Evolutionary conservation across 2,888 invertebrate genomes (phyloP), one percentile per base, ranked within the genome.

Genomic region (Hirtodrosophila alboralis): DNA sequence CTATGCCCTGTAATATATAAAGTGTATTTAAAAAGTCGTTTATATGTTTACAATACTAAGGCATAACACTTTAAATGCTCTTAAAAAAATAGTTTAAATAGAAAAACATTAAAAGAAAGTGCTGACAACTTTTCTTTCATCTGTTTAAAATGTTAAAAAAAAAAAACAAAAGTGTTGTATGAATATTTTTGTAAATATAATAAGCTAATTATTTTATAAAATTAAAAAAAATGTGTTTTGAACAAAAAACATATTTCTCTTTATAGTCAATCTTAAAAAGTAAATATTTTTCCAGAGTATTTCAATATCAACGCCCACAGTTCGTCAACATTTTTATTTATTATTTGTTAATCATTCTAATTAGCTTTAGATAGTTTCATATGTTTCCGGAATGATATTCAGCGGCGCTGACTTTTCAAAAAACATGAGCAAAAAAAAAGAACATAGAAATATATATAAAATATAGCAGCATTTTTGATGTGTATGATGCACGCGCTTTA

Each of bases 361-460:
- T 84, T 77, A 53, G 47, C 53, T 58, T 45, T 61, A 37, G 63
- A 74, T 79, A 66, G 76, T 60, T 65, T 48, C 52, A 37, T 56
- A 44, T 54, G 40, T 69, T 80, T 84, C 79, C 75, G 80, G 40
- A 26, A 53, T 36, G 36, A 59, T n/a, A n/a, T 51, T 69, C 69
- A 1, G 41, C 44, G 49, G 36, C 37, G 13, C n/a, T 78, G 78
- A 79, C 78, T 76, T 76, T 12, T 12, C 31, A 53, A 34, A 18
- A 36, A 23, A 8, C 8, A 23, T 23, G 8, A 8, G 3, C 5
- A 23, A 23, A 23, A 6, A 23, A 18, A 18, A 18, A 18, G 18
- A 18, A 18, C n/a, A n/a, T n/a, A n/a, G n/a, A 18, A 18, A 18
- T n/a, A 4, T 21, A 23, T 5, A 23, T 38, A 37, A 49, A 60